Evolutionary conservation across 2,113 vertebrate genomes (phyloP), one percentile per base, ranked within the genome.

Genomic region (Deroptyus accipitrinus): DNA sequence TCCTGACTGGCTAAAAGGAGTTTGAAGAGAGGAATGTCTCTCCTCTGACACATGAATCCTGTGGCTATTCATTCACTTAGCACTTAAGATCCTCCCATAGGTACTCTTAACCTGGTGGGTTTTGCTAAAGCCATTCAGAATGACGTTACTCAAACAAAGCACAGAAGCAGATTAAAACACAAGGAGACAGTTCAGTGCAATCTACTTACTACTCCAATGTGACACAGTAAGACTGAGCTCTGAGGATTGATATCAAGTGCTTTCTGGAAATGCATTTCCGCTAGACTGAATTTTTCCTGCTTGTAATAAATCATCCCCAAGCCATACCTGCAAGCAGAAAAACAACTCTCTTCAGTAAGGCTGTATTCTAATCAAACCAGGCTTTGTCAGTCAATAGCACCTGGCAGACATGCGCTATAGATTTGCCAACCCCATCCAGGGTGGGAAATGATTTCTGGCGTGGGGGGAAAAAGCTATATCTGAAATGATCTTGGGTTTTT

Each of bases 221-320:
- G 99, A 86, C 99, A 99, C 84, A 99, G 98, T 95, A 99, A 98
- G 86, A 99, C 99, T 19, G 99, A 99, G 97, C 99, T 99, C 97
- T 99, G 99, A 78, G 99, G 99, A 97, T 99, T 99, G 97, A 99
- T 99, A 97, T 99, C 98, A 94, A 99, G 98, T 77, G 99, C 99
- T 96, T 99, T 99, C 97, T 99, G 99, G 96, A 99, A 99, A 98
- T 99, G 99, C 98, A 99, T 99, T 97, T 99, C 99, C 79, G 99
- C 99, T 87, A 99, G 97, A 96, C 99, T 99, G 97, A 99, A 99
- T 95, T 99, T 99, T 97, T 99, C 99, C 97, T 99, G 99, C 92
- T 99, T 99, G 97, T 99, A 99, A 97, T 99, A 99, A 96, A 99
- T 99, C 99, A 99, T 99, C 90, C 99, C 99, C 97, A 99, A 97